Base-by-base conservation (phyloP, 2,113 vertebrate genomes). In the Bubo blakistoni region DNA sequence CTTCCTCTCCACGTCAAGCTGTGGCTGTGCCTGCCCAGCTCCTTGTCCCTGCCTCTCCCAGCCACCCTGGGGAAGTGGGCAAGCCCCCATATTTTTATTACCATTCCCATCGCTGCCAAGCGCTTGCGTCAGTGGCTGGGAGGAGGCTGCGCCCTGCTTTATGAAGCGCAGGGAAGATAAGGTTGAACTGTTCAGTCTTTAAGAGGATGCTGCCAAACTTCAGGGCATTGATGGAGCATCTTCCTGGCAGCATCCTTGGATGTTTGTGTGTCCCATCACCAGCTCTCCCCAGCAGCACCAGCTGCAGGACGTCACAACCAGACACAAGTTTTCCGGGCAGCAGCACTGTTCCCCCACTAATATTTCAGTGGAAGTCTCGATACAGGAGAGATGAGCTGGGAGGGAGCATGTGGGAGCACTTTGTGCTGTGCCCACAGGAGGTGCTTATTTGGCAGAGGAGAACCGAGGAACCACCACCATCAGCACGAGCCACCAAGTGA, bases 171-270 rank as follows among this genome's bases (percentile, higher is more conserved):
- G 21, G 24, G 49, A 47, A 89, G 94, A 95, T 91, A 83, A 95
- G 87, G 20, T 70, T 34, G 92, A 66, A 44, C 42, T 9, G 11
- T 62, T 26, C 38, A 79, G 70, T 30, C 81, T 59, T 87, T n/a
- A 66, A 66, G 58, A 90, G 52, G 86, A n/a, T 11, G 40, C 90
- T 86, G 96, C 92, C 96, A 94, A 94, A 59, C 73, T 46, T 32
- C 42, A 22, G 83, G 44, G 59, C 59, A 49, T 5, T 40, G 77
- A 58, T 18, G 61, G 83, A 67, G 38, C 27, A 1, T 57, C 78
- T 84, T 90, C 85, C 73, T 27, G 7, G 65, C 44, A 10, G 54
- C 78, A n/a, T 44, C 86, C 54, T 36, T 2, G 52, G 71, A 44
- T 30, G 52, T 9, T 59, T 9, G 24, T 1, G n/a, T 27, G 63